Evolutionary conservation across 2,888 invertebrate genomes (phyloP), one percentile per base, ranked within the genome.

Genomic region (Apeira syringaria): DNA sequence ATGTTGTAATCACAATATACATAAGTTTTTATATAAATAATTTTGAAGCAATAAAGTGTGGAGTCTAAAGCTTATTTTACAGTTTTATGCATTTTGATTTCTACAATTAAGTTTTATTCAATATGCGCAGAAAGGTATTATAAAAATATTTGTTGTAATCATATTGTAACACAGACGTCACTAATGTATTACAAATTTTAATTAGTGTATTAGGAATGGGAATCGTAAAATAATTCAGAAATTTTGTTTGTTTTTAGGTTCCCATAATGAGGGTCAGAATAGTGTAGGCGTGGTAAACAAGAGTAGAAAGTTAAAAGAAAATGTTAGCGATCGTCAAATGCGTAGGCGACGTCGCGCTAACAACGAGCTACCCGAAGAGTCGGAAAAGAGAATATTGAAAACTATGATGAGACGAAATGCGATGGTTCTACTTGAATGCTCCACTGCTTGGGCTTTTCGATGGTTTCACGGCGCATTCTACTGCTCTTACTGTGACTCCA

Each of bases 371-470:
- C 77, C 89, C 0, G 83, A 84, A 50, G 83, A 81, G 51, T 85
- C 86, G 0, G 83, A 83, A 44, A 81, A 76, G 55, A 66, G 89
- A 39, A 80, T 87, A 25, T 69, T 77, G 1, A 87, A 82, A 64
- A 85, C 84, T 0, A 86, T 86, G 84, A 86, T 88, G 88, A 68
- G 84, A 11, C 65, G 80, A 38, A 88, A 89, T 43, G 86, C 89
- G 1, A 56, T 83, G 52, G 75, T 61, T 0, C 59, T 89, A 54
- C 64, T 89, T 15, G 80, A 86, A 69, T 73, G 53, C 59, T 85
- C 88, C 1, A 85, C 87, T 0, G 86, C 84, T 0, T 89, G 86
- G 87, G 78, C 89, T 0, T 89, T 89, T 39, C 69, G 88, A 29
- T 89, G 85, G 84, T 87, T 74, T 44, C 80, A 76, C 20, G 80